phyloP scores from a whole-genome alignment of 2,113 vertebrate genomes.

The Eonycteris spelaea region DNA sequence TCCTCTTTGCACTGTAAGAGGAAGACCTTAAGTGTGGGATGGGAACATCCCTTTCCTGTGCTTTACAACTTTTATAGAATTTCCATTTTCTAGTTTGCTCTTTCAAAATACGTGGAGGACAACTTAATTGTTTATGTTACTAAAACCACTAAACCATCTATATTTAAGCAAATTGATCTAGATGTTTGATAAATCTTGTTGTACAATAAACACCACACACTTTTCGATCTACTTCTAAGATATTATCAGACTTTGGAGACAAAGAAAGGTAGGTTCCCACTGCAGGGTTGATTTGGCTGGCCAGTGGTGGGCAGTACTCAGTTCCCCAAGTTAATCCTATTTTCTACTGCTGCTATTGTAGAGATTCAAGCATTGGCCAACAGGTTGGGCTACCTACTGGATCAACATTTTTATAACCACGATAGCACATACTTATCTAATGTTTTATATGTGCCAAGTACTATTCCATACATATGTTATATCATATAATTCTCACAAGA shows the following conservation, averaged over 20 bases:
- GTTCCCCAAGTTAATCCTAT: background rate
- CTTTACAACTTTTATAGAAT: background rate
- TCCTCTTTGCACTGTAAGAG: background rate
- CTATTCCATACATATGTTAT: background rate
- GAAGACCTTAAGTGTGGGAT: background rate
- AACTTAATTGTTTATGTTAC: background rate
- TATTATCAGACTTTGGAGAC: background rate
- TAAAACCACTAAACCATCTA: background rate
- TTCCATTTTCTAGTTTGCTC: slow-evolving; percentile 16
- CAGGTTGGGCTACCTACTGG: background rate
- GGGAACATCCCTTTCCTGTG: background rate
- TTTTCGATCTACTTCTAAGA: background rate
- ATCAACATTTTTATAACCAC: background rate
- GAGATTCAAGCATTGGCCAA: background rate
- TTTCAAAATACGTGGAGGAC: background rate
- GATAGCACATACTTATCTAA: background rate
- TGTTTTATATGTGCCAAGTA: background rate
- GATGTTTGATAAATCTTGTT: background rate
- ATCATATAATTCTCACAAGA: background rate
- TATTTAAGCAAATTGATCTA: background rate
- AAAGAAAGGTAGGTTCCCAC: background rate
- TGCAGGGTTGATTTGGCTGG: background rate
- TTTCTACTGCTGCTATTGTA: background rate
- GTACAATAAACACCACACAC: background rate
- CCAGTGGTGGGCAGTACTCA: too few species aligned